Percentiles rank a stretch among this genome's conserved stretches.
Evolutionary conservation across 2,113 vertebrate species (phyloP).

Genomic region (Castor canadensis): DNA sequence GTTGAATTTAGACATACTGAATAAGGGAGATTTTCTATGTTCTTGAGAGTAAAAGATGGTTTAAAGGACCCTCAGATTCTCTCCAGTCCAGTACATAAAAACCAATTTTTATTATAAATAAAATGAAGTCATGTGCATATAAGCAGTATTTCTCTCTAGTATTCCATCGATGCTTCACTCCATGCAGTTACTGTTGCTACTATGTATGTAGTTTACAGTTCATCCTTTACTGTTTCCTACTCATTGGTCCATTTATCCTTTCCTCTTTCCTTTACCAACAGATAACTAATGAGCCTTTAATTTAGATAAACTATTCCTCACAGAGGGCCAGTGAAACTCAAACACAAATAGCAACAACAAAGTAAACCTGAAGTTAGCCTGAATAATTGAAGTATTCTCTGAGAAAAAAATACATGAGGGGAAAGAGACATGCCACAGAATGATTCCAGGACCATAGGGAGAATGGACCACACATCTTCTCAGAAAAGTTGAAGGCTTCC

Average conservation of each 20-base stretch:
- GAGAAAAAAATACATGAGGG: neutral
- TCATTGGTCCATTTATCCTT: neutral
- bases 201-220: neutral
- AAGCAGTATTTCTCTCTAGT: neutral
- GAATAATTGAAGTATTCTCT: neutral
- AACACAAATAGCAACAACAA: neutral
- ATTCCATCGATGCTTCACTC: too few species aligned
- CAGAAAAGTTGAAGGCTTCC: rapidly evolving
- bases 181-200: too few species aligned
- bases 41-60: neutral
- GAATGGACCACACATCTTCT: neutral
- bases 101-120: neutral
- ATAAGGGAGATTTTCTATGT: neutral
- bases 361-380: too few species aligned
- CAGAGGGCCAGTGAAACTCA: neutral
- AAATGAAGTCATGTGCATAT: too few species aligned
- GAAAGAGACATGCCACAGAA: neutral
- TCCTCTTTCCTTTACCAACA: neutral
- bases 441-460: neutral
- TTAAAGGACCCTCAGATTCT: neutral
- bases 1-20: neutral
- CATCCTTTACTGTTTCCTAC: neutral
- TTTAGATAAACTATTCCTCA: neutral
- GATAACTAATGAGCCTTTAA: neutral
- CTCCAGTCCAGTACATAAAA: neutral